Evolutionary conservation across 2,888 invertebrate species (phyloP).

Genomic region (Corythucha ciliata): DNA sequence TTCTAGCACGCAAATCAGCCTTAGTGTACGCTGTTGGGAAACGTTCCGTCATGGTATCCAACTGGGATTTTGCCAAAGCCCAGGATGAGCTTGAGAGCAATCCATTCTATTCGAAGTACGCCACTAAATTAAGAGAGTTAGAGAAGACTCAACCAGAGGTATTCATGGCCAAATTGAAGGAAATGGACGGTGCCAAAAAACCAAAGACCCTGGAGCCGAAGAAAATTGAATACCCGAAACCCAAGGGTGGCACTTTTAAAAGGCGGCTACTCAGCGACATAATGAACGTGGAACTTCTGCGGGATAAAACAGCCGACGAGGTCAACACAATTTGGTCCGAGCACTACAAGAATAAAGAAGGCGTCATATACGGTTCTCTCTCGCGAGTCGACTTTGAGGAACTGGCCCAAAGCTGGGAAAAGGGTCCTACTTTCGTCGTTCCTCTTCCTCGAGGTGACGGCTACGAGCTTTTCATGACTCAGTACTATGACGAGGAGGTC

Average conservation of each 20-base stretch:
- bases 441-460: conserved; percentile 73
- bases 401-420: conserved; percentile 50
- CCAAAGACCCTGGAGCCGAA: not conserved
- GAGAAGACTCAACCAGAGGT: conserved; percentile 35
- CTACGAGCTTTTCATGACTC: conserved; percentile 75
- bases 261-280: conserved; percentile 50
- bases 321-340: conserved; percentile 68
- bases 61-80: conserved; percentile 42
- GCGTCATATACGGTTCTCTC: conserved; percentile 64
- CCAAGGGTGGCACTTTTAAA: conserved; percentile 7
- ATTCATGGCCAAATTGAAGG: conserved; percentile 42
- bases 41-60: conserved; percentile 26
- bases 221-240: not conserved
- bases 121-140: conserved; percentile 55
- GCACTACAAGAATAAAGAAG: conserved; percentile 68
- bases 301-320: conserved; percentile 60
- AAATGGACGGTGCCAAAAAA: conserved; percentile 42
- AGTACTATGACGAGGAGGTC: conserved; percentile 59
- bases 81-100: conserved; percentile 47
- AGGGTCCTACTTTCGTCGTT: conserved; percentile 63
- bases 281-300: conserved; percentile 66
- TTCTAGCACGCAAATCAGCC: no score
- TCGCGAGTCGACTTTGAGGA: conserved; percentile 51
- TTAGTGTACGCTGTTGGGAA: not conserved
- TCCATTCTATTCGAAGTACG: conserved; percentile 75